A percentile compares a stretch with the other conserved stretches of the same genome.
phyloP scores from a whole-genome alignment of 2,113 vertebrate genomes.

The Nansenia antarctica region DNA sequence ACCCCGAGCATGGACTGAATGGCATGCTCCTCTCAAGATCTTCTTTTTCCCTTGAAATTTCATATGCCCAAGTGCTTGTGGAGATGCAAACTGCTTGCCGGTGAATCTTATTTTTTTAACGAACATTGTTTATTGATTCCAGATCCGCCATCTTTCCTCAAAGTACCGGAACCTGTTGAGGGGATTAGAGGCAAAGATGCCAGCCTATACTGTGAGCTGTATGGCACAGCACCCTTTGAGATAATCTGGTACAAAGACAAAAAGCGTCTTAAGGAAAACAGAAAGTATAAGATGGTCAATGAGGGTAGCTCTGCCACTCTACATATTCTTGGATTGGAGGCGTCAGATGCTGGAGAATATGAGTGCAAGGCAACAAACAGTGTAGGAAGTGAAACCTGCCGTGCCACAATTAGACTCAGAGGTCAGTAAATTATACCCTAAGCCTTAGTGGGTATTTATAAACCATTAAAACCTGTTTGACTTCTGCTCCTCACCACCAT shows the following conservation, averaged over 20 bases:
- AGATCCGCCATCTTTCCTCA: conserved; percentile 91
- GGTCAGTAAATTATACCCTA: conserved; percentile 74
- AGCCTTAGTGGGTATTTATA: background rate
- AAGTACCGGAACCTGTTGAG: conserved; percentile 83
- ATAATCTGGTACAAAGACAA: conserved; percentile 93
- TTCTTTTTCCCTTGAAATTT: background rate
- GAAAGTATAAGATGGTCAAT: conserved; percentile 87
- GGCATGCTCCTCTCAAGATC: conserved; percentile 18
- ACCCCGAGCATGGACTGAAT: conserved; percentile 33
- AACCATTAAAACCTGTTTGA: rapidly evolving
- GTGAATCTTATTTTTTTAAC: conserved; percentile 60
- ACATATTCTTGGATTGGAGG: conserved; percentile 83
- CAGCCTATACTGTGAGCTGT: conserved; percentile 89
- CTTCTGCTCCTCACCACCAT: conserved; percentile 61
- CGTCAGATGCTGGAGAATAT: conserved; percentile 87
- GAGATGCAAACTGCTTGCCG: conserved; percentile 3
- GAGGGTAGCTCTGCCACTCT: conserved; percentile 84
- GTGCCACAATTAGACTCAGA: conserved; percentile 83
- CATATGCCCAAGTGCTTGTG: background rate
- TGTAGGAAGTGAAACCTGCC: conserved; percentile 85
- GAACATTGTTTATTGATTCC: conserved; percentile 58
- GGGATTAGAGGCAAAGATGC: conserved; percentile 85
- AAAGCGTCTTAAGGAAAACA: conserved; percentile 87
- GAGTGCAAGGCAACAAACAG: conserved; percentile 89
- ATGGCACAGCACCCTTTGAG: conserved; percentile 88